Evolutionary conservation across 2,888 invertebrate genomes (phyloP), one percentile per base, ranked within the genome.

Genomic region (Seladonia tumulorum): DNA sequence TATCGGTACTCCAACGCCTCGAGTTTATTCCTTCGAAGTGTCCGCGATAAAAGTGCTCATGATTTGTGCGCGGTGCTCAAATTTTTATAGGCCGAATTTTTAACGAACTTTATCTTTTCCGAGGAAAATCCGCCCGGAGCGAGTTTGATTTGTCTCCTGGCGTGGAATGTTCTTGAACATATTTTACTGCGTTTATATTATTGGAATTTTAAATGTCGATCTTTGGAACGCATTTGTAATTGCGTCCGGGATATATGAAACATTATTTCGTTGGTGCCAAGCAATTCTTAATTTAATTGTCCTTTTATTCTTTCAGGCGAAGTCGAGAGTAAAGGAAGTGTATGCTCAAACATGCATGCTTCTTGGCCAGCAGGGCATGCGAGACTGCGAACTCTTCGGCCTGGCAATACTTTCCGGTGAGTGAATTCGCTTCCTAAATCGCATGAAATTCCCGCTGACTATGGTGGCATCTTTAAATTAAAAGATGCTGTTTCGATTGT

Each of bases 361-460:
- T 95, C 97, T 98, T 93, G 97, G 97, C 94, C 97, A 97, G 94
- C 97, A 97, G 96, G 97, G 97, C 95, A 97, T 98, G 96, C 96
- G 97, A 95, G 98, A 98, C 95, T 97, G 97, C 94, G 97, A 98
- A 94, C 97, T 98, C 93, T 98, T 98, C 96, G 98, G 98, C 94
- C 96, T 98, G 95, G 98, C 98, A 93, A 96, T 97, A 94, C 96
- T 97, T 94, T 97, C 97, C 96, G 98, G 98, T 98, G 95, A 97
- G 97, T 96, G 76, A 83, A 75, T 29, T 22, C 25, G 42, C 12
- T 60, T 39, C 66, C 22, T 14, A 66, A 1, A 10, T 57, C n/a
- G 7, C 22, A 25, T 57, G 12, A 57, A 57, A 18, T 18, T 0
- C 18, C 5, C 49, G 5, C 16, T 18, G 49, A 18, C 18, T 35